Conservation (phyloP, 2,113 vertebrate genomes). For the Pteruthius melanotis region DNA sequence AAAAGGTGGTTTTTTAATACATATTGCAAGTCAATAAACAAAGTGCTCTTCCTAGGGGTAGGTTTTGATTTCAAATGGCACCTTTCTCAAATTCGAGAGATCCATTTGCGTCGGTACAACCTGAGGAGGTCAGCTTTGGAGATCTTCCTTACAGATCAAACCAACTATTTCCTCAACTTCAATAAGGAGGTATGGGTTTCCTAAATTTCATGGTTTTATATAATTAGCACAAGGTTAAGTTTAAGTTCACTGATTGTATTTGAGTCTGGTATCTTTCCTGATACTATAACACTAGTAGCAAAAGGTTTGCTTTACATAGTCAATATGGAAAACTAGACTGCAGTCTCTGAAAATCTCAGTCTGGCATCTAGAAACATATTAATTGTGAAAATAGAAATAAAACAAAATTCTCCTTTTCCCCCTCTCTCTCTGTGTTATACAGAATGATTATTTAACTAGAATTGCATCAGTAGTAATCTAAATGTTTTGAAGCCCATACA, state of each 20-base stretch:
- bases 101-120: slow-evolving; percentile 93
- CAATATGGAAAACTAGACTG: background rate
- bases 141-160: slow-evolving; percentile 96
- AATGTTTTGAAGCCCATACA: background rate
- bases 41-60: slow-evolving; percentile 74
- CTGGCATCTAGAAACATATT: background rate
- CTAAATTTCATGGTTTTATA: background rate
- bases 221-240: background rate
- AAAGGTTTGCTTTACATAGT: background rate
- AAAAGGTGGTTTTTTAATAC: accelerated
- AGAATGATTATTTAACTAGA: background rate
- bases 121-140: slow-evolving; percentile 93
- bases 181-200: slow-evolving; percentile 86
- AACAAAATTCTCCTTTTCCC: background rate
- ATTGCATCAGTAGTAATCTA: background rate
- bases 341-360: background rate
- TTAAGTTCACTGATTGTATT: background rate
- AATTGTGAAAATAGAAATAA: background rate
- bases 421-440: background rate
- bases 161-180: slow-evolving; percentile 97
- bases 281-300: background rate
- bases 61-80: slow-evolving; percentile 98
- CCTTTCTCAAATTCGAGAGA: slow-evolving; percentile 91
- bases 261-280: background rate
- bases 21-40: background rate